These are phyloP conservation scores for Troglohyphantes excavatus DNA, from an alignment of 2,888 invertebrate genomes.

Conservation along the genomic window DNA sequence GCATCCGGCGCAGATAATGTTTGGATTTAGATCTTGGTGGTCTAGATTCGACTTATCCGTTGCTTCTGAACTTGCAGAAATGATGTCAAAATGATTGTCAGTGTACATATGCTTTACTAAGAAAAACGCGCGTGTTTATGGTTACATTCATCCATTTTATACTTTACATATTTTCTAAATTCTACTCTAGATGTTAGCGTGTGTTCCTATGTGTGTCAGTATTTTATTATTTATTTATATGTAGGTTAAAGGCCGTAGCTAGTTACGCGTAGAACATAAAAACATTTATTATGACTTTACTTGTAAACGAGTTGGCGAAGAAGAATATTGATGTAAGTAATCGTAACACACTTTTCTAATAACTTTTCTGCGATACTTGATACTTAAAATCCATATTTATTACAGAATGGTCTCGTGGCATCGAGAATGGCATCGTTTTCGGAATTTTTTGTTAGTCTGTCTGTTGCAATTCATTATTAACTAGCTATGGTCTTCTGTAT, in stretches of 20 bases:
- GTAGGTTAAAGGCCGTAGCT: slow-evolving; percentile 4
- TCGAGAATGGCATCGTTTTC: too few species aligned
- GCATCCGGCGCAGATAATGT: slow-evolving; percentile 38
- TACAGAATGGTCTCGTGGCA: too few species aligned
- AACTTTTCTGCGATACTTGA: background rate
- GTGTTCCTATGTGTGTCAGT: slow-evolving; percentile 67
- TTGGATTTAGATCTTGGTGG: slow-evolving; percentile 4
- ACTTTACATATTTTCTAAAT: slow-evolving; percentile 69
- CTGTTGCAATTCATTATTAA: background rate
- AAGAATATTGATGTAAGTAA: background rate
- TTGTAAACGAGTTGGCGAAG: too few species aligned
- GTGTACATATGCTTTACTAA: slow-evolving; percentile 36
- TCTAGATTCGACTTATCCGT: slow-evolving; percentile 21
- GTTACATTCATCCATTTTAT: slow-evolving; percentile 65
- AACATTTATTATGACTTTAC: background rate
- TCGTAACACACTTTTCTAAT: background rate
- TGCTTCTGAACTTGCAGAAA: slow-evolving; percentile 3
- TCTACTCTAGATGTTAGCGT: slow-evolving; percentile 53
- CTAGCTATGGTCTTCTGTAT: slow-evolving; percentile 29
- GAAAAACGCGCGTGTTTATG: slow-evolving; percentile 39
- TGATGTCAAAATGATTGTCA: slow-evolving; percentile 24
- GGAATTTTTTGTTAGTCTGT: too few species aligned
- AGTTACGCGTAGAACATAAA: background rate
- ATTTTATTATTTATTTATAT: slow-evolving; percentile 73
- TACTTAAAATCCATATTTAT: too few species aligned